These are phyloP conservation scores for Catostomus latipinnis DNA, from an alignment of 2,797 vertebrate genomes.

Conservation along the genomic window DNA sequence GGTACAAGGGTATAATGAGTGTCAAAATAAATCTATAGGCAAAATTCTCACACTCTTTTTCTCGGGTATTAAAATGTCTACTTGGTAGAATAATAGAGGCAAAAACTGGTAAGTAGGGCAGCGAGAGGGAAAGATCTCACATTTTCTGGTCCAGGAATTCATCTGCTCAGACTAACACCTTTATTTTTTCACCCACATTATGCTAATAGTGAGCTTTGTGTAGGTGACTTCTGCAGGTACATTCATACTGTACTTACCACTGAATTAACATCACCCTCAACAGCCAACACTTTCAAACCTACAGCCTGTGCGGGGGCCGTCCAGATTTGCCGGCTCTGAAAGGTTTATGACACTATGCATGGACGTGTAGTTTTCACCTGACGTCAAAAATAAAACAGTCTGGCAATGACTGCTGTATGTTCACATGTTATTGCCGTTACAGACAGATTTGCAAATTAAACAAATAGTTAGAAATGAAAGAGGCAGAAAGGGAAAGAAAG, in stretches of 20 bases:
- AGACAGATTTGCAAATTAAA: background rate
- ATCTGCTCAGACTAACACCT: conserved; percentile 34
- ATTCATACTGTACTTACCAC: conserved; percentile 66
- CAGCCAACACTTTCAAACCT: conserved; percentile 42
- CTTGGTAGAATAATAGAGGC: background rate
- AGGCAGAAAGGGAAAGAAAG: conserved; percentile 1
- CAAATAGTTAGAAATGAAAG: background rate
- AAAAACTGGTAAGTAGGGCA: conserved; percentile 7
- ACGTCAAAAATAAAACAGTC: conserved; percentile 2
- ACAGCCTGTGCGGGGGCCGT: conserved; percentile 26
- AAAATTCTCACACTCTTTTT: background rate
- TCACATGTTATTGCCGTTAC: no score
- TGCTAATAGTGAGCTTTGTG: conserved; percentile 69
- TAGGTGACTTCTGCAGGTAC: conserved; percentile 47
- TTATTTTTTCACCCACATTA: conserved; percentile 50
- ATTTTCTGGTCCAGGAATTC: conserved; percentile 23
- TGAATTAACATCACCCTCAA: conserved; percentile 62
- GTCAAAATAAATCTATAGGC: background rate
- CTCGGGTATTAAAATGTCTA: background rate
- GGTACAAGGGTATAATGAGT: background rate
- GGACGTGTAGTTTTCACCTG: conserved; percentile 11
- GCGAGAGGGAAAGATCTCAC: background rate
- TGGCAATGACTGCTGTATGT: no score
- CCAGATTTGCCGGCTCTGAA: conserved; percentile 12
- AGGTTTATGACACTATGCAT: background rate